Evolutionary conservation across 2,888 invertebrate genomes (phyloP), one percentile per base, ranked within the genome.

Genomic region (Gerris lacustris): DNA sequence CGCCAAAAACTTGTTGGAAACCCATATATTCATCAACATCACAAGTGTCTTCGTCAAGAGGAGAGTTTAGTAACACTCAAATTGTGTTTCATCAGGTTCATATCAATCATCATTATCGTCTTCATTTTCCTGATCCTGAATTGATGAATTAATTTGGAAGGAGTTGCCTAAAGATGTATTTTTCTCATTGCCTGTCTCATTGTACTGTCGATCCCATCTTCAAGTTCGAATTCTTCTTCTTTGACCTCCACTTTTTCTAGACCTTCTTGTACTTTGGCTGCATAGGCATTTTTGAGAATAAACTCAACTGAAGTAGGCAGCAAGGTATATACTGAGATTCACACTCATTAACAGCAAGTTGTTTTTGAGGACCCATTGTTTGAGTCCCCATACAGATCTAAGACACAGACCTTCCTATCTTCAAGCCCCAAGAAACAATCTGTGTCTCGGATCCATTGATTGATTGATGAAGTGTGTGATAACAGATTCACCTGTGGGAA

Each of bases 391-490:
- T 95, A 95, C 72, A 96, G 84, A 66, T 97, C 98, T 69, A 98
- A 85, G 9, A 97, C 93, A 81, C 95, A 95, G 73, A 98, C 83
- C 82, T 97, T 97, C 70, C 95, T 85, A 81, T 96, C 95, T 78
- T 96, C 95, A 63, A 96, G 83, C 92, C 97, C 97, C 77, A 96
- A 84, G 82, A 98, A 98, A 79, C 95, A 96, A 80, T 97, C 96
- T 0, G 92, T 90, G 79, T 98, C 97, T 77, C 92, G 90, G 73
- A 98, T 86, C 96, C 96, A 97, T 80, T 96, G 96, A 79, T 94
- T 96, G 96, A 79, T 94, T 93, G 76, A 97, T 89, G 80, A 97
- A 97, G 81, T 95, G 94, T 71, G 91, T 88, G 62, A 92, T 89
- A 76, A 94, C 89, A 66, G 92, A 88, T 69, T 91, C 90, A 75